These are phyloP conservation scores for Pao palembangensis DNA, from an alignment of 2,113 vertebrate species.

Conservation along the genomic window DNA sequence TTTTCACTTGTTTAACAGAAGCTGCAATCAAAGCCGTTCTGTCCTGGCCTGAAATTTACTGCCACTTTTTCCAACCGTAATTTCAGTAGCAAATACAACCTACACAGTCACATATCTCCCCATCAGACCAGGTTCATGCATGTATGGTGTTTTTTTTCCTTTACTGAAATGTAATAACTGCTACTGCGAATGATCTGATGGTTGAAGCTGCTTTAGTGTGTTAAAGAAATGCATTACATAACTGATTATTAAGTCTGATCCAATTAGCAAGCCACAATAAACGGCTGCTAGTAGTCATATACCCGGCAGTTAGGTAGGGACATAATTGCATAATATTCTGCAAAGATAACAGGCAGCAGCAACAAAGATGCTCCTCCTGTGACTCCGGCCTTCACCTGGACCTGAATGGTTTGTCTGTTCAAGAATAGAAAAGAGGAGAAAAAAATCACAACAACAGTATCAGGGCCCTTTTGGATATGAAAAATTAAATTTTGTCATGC, in stretches of 20 bases:
- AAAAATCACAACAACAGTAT: not conserved
- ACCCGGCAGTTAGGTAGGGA: constrained; percentile 29
- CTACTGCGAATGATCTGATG: not conserved
- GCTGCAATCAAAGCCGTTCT: constrained; percentile 12
- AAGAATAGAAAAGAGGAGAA: constrained; percentile 6
- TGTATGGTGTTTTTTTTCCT: not conserved
- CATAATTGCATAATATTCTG: constrained; percentile 59
- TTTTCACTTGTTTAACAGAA: constrained; percentile 26
- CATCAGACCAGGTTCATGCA: constrained; percentile 1
- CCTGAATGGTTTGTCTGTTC: constrained; percentile 14
- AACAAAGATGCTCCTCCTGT: constrained; percentile 40
- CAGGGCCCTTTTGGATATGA: constrained; percentile 16
- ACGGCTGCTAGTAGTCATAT: constrained; percentile 32
- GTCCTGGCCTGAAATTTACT: too few species aligned
- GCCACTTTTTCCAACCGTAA: too few species aligned
- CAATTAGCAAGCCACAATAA: constrained; percentile 43
- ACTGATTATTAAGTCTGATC: constrained; percentile 32
- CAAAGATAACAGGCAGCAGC: constrained; percentile 44
- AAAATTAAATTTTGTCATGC: not conserved
- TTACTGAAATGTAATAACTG: constrained; percentile 3
- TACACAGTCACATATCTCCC: not conserved
- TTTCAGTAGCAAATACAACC: too few species aligned
- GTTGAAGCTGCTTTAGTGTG: not conserved
- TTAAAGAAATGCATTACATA: constrained; percentile 9
- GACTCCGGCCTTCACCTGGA: constrained; percentile 45